Evolutionary conservation across 1,140 invertebrate genomes (phyloP), one percentile per base, ranked within the genome.

Genomic region (Antheraea pernyi): DNA sequence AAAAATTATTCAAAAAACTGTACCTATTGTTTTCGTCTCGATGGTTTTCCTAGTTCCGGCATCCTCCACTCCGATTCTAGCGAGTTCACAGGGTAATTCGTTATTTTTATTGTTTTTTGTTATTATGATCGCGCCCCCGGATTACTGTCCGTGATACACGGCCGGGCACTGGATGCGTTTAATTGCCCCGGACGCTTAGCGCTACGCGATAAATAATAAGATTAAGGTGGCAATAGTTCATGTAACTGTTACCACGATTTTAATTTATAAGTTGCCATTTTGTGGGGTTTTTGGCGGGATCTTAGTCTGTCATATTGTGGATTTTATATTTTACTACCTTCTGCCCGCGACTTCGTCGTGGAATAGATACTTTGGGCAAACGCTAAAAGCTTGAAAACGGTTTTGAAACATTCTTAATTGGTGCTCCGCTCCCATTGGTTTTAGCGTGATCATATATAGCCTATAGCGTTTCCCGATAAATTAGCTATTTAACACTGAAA

Each of bases 71-170:
- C 79, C 85, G 78, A 87, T 88, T 79, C 85, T 62, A 80, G 79
- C 79, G 75, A 81, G 87, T 89, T 84, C 88, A 81, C 83, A 81
- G 82, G 74, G 86, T 85, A 87, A 91, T 91, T 86, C 83, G 85
- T 91, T 91, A 91, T 89, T 91, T 91, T 91, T 91, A 90, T 90
- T 91, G 86, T 91, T 91, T 91, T 91, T 91, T 91, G 87, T 91
- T 91, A 91, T 91, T 91, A 91, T 89, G 86, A 87, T 91, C 77
- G 85, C 86, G 84, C 88, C 83, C 81, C 72, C 71, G 86, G 86
- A 85, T 89, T 88, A 88, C 82, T 76, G 74, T 69, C 69, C 77
- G 77, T 90, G 84, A 90, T 88, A 82, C 87, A 91, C 80, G 79
- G 80, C 75, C 79, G 76, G 76, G 82, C 83, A 67, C 78, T 85